A percentile compares a stretch with the other conserved stretches of the same genome.
Conservation (phyloP, 2,888 invertebrate species). For the Drosophila hawaiiensis region DNA sequence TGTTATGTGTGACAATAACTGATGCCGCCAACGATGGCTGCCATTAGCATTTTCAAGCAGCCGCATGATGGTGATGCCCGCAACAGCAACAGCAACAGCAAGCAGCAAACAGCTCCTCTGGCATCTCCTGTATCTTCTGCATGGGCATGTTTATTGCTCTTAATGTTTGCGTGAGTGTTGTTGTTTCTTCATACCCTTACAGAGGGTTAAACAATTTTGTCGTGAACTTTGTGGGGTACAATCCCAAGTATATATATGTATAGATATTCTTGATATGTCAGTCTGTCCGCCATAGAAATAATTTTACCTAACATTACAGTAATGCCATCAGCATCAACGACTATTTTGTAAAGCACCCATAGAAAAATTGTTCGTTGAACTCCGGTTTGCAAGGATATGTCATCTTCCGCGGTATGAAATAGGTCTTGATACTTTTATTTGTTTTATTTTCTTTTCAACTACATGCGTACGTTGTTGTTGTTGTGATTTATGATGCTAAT, state of each 20-base stretch:
- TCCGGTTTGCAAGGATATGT: background rate
- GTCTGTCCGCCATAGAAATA: background rate
- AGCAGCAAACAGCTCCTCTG: conserved; percentile 8
- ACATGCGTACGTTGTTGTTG: conserved; percentile 45
- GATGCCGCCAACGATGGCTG: conserved; percentile 50
- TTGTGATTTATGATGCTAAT: conserved; percentile 84
- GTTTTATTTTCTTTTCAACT: conserved; percentile 16
- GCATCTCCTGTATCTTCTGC: conserved; percentile 33
- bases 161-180: conserved; percentile 72
- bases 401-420: background rate
- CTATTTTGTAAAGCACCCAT: background rate
- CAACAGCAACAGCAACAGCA: background rate
- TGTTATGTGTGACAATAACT: conserved; percentile 80
- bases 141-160: conserved; percentile 80
- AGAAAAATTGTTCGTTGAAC: background rate
- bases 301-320: background rate
- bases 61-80: background rate
- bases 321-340: background rate
- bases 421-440: background rate
- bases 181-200: conserved; percentile 27
- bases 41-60: conserved; percentile 76
- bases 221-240: rapidly evolving
- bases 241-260: background rate
- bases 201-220: background rate
- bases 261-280: background rate